Conservation (phyloP, 1,140 invertebrate species). For the Ericerus pela region DNA sequence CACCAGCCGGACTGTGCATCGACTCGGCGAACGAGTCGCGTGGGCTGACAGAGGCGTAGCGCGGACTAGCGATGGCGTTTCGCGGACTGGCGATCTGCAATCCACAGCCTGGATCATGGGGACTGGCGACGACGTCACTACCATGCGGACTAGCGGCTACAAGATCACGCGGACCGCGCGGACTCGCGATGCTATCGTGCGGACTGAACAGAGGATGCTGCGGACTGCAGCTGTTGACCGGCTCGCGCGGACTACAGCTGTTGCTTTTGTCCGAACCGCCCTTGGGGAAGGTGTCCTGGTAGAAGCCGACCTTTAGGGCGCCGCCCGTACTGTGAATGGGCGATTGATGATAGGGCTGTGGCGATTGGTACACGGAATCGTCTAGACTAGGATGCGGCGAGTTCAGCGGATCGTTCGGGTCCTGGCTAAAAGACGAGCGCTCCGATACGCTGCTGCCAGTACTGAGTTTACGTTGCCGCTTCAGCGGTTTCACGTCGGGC, state of each 20-base stretch:
- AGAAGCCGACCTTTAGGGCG: conserved; percentile 57
- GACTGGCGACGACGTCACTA: conserved; percentile 14
- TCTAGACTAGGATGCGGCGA: conserved; percentile 46
- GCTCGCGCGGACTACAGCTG: conserved; percentile 26
- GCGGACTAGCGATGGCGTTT: conserved; percentile 16
- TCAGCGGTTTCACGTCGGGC: conserved; percentile 27
- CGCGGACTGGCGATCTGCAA: conserved; percentile 16
- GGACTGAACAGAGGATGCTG: conserved; percentile 14
- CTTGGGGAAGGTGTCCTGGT: conserved; percentile 57
- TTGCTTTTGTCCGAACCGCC: conserved; percentile 55
- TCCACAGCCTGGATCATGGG: conserved; percentile 14
- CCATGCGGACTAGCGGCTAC: conserved; percentile 7
- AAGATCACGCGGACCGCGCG: conserved; percentile 21
- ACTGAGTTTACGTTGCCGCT: conserved; percentile 43
- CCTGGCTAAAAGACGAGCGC: conserved; percentile 55
- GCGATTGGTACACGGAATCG: conserved; percentile 44
- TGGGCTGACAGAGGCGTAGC: conserved; percentile 15
- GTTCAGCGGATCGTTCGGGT: conserved; percentile 38
- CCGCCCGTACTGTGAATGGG: conserved; percentile 49
- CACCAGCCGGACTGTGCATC: conserved; percentile 9
- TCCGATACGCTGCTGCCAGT: conserved; percentile 58
- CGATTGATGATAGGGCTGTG: conserved; percentile 41
- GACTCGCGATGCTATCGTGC: conserved; percentile 15
- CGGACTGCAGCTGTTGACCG: conserved; percentile 17
- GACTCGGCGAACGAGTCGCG: conserved; percentile 4